A percentile compares a stretch with the other conserved stretches of the same genome.
phyloP scores from a whole-genome alignment of 2,113 vertebrate genomes.

The Falcunculus frontatus region DNA sequence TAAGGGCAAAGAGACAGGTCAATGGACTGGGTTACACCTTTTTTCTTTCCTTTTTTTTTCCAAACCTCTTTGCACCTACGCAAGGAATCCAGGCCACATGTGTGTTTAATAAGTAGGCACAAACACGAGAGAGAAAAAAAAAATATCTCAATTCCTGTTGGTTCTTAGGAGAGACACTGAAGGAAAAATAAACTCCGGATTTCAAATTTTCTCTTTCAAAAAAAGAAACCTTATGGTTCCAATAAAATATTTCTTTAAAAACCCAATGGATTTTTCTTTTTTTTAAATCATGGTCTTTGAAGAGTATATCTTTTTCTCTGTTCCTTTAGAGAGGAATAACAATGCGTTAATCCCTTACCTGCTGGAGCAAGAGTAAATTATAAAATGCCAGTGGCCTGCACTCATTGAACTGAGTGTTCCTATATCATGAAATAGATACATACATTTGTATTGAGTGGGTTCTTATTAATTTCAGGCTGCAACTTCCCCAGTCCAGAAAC shows the following conservation, averaged over 20 bases:
- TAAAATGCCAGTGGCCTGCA: conserved; percentile 9
- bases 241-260: conserved; percentile 73
- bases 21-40: conserved; percentile 69
- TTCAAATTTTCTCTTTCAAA: conserved; percentile 66
- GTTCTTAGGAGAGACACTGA: conserved; percentile 67
- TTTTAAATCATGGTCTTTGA: neutral
- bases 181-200: conserved; percentile 78
- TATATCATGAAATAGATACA: neutral
- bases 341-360: conserved; percentile 64
- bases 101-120: conserved; percentile 74
- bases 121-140: conserved; percentile 53
- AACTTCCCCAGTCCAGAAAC: neutral
- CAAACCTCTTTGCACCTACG: conserved; percentile 66
- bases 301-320: conserved; percentile 38
- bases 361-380: conserved; percentile 52
- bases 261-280: neutral
- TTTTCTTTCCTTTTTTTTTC: neutral
- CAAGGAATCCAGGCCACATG: conserved; percentile 62
- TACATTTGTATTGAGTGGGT: neutral
- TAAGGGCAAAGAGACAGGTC: conserved; percentile 78
- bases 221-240: conserved; percentile 69
- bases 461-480: neutral
- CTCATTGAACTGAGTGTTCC: conserved; percentile 51
- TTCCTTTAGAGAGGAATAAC: conserved; percentile 40
- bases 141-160: conserved; percentile 69